A percentile compares a stretch with the other conserved stretches of the same genome.
These are phyloP conservation scores for Acrossocheilus wenchowensis DNA, from an alignment of 2,797 vertebrate genomes.

Conservation along the genomic window DNA sequence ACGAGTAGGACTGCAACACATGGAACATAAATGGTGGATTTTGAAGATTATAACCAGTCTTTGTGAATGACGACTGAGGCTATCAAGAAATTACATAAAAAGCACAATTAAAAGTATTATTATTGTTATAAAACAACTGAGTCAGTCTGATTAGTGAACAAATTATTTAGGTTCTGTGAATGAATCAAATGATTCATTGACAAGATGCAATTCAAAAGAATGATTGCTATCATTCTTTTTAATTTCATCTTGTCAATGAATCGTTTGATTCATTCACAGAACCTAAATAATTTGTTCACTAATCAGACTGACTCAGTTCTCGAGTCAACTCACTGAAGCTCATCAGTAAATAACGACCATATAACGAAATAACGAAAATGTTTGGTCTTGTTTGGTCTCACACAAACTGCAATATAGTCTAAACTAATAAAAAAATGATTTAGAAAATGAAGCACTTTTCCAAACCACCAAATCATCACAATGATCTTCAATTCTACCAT, in stretches of 20 bases:
- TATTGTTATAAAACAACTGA: neutral
- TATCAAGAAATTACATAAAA: neutral
- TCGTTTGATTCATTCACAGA: neutral
- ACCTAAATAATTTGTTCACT: neutral
- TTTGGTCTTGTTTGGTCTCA: neutral
- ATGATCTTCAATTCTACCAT: constrained; percentile 8
- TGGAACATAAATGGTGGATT: neutral
- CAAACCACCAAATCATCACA: neutral
- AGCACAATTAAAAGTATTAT: neutral
- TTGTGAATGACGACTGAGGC: neutral
- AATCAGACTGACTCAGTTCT: neutral
- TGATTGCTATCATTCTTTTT: neutral
- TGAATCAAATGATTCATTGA: neutral
- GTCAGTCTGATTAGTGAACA: neutral
- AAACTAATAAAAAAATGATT: neutral
- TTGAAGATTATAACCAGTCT: neutral
- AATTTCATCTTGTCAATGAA: neutral
- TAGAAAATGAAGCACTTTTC: neutral
- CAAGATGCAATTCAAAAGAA: neutral
- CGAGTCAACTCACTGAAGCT: neutral
- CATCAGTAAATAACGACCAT: neutral
- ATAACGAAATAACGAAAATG: neutral
- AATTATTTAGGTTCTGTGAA: neutral
- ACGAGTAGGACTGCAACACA: too few relatives aligned
- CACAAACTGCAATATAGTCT: neutral